Base-by-base conservation (phyloP, 2,888 invertebrate genomes). In the Amitus sp. region DNA sequence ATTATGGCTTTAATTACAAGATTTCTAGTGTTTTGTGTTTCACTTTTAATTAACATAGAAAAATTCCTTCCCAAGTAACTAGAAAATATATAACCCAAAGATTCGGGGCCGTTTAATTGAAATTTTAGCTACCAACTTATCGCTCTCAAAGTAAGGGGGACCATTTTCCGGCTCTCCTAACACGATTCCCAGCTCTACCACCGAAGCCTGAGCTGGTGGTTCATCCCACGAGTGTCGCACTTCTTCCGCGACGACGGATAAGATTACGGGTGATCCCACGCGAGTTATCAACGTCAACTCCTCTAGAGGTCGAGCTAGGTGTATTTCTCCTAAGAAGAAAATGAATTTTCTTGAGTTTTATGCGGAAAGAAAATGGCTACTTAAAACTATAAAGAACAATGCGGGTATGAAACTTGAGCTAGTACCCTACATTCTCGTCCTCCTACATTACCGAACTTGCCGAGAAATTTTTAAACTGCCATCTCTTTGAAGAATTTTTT, bases 231-330 rank as follows among this genome's bases (percentile, higher is more conserved):
- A 87, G 65, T 89, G 84, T 69, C 91, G 87, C 61, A 95, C 90
- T 83, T 95, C 95, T 80, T 94, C 94, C 2, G 95, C 95, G 47
- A 94, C 89, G 48, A 95, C 90, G 1, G 91, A 93, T 62, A 95
- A 86, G 46, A 94, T 85, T 53, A 95, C 90, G 1, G 95, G 94
- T 53, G 93, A 90, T 47, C 92, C 91, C n/a, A 90, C 88, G 75
- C 91, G 90, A 12, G 91, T 90, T 71, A 93, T 92, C 52, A 91
- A 88, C 51, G 90, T 88, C 67, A 95, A 88, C 75, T 94, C 92
- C 68, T 90, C 89, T 23, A 95, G 83, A 0, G 94, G 91, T 67
- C 89, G 87, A 66, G 90, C 85, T 66, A 91, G 80, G 66, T 85
- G 86, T 63, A 92, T 86, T 84, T 90, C 89, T 58, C 91, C 91